A percentile compares a stretch with the other conserved stretches of the same genome.
phyloP scores from a whole-genome alignment of 2,797 vertebrate genomes.

The Zenarchopterus dispar region DNA sequence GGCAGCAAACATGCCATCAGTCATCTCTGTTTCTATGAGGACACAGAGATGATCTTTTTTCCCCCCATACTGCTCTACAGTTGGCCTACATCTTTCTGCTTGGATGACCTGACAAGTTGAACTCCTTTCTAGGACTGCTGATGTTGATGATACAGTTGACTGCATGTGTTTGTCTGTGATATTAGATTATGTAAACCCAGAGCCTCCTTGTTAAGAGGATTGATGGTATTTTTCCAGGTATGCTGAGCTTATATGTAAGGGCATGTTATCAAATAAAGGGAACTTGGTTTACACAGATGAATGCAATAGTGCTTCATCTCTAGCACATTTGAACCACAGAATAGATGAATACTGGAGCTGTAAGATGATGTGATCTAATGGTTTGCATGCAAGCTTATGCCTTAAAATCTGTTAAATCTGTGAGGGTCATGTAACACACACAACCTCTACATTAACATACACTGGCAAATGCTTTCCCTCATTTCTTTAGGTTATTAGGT shows the following conservation, averaged over 20 bases:
- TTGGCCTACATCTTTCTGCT: constrained; percentile 81
- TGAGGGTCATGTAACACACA: constrained; percentile 12
- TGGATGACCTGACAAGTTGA: constrained; percentile 68
- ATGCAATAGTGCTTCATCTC: too few relatives aligned
- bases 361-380: not conserved
- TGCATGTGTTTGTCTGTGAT: constrained; percentile 21
- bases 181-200: constrained; percentile 17
- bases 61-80: constrained; percentile 68
- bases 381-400: not conserved
- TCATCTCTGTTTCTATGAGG: constrained; percentile 53
- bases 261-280: not conserved
- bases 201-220: not conserved
- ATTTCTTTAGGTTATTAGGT: constrained; percentile 25
- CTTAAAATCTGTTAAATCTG: constrained; percentile 5
- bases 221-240: not conserved
- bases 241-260: not conserved
- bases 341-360: not conserved
- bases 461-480: constrained; percentile 17
- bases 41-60: constrained; percentile 47
- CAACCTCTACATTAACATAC: constrained; percentile 2
- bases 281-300: not conserved
- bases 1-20: constrained; percentile 32
- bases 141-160: constrained; percentile 43
- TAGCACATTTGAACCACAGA: too few relatives aligned
- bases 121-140: constrained; percentile 64